Percentiles rank a stretch among this genome's conserved stretches.
phyloP scores from a whole-genome alignment of 1,140 invertebrate genomes.

The Musca domestica region DNA sequence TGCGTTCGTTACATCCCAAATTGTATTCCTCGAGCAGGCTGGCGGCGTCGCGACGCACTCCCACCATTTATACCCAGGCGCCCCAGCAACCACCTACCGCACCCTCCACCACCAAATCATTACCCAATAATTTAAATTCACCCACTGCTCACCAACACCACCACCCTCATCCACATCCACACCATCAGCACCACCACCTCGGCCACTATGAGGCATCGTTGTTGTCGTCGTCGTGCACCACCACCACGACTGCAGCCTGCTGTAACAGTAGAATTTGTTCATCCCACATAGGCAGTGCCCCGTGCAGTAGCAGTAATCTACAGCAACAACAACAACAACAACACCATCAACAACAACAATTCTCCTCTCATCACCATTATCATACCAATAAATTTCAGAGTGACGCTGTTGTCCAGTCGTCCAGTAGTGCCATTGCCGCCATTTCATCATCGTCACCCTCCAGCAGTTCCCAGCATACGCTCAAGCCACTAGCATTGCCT shows the following conservation, averaged over 20 bases:
- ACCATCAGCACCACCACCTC: not conserved
- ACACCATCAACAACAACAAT: conserved; percentile 2
- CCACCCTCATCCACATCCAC: not conserved
- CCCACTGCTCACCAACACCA: not conserved
- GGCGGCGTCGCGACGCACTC: conserved; percentile 20
- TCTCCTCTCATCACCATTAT: conserved; percentile 17
- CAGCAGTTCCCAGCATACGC: not conserved
- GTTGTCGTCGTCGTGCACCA: conserved; percentile 22
- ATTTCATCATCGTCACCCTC: not conserved
- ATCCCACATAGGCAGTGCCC: conserved; percentile 5
- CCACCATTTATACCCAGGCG: conserved; percentile 40
- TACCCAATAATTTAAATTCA: not conserved
- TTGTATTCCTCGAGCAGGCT: not conserved
- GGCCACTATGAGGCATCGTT: not conserved
- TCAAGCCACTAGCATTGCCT: conserved; percentile 10
- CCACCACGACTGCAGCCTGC: conserved; percentile 27
- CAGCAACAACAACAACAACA: conserved; percentile 27
- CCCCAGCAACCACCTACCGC: conserved; percentile 34
- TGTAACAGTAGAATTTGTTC: conserved; percentile 33
- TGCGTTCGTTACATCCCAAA: conserved; percentile 10
- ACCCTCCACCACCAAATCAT: conserved; percentile 27
- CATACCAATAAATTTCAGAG: conserved; percentile 27
- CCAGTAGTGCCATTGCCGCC: not conserved
- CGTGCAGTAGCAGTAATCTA: conserved; percentile 28
- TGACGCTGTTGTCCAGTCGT: not conserved